Conservation (phyloP, 2,888 invertebrate genomes). For the Hololepta plana region DNA sequence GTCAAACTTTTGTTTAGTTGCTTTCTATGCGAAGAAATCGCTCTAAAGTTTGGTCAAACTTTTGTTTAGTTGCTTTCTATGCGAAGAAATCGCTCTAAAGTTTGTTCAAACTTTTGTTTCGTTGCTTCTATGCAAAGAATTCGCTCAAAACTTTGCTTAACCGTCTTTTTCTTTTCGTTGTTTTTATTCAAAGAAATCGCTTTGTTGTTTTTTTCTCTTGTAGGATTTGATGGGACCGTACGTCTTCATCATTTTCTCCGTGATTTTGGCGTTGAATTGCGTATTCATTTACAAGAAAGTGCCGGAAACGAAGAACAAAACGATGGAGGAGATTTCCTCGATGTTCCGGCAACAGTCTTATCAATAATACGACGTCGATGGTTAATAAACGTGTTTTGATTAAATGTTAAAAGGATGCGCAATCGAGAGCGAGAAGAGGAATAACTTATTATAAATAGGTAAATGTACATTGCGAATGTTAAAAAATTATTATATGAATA, state of each 20-base stretch:
- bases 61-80: no score
- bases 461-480: no score
- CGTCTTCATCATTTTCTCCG: conserved; percentile 66
- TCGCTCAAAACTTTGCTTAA: no score
- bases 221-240: conserved; percentile 42
- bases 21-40: no score
- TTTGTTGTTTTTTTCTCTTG: conserved; percentile 10
- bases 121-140: conserved; percentile 1
- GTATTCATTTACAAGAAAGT: conserved; percentile 71
- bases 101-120: not conserved
- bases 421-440: no score
- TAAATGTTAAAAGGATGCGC: conserved; percentile 1
- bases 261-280: conserved; percentile 49
- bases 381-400: not conserved
- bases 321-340: conserved; percentile 67
- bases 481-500: no score
- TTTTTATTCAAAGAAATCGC: conserved; percentile 4
- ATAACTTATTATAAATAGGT: no score
- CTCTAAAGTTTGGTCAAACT: no score
- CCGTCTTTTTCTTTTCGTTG: no score
- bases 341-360: conserved; percentile 57
- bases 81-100: no score
- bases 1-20: no score
- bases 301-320: conserved; percentile 79
- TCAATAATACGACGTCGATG: conserved; percentile 30